phyloP scores from a whole-genome alignment of 1,140 invertebrate species.

The Mylabris phalerata region DNA sequence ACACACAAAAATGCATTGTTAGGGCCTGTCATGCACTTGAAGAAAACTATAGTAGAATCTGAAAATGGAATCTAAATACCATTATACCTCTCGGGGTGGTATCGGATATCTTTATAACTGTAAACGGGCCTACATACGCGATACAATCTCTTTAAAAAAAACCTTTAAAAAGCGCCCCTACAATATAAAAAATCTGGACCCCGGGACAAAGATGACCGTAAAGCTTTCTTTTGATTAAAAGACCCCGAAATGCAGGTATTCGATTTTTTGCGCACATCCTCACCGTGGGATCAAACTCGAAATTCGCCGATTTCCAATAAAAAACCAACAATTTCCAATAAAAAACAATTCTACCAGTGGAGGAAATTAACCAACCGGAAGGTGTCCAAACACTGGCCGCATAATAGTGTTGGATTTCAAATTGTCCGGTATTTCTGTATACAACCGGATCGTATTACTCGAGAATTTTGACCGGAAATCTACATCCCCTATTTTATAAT shows the following conservation, averaged over 20 bases:
- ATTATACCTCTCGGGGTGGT: slow-evolving; percentile 23
- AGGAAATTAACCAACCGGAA: too few species aligned
- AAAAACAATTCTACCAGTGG: too few species aligned
- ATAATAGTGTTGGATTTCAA: background rate
- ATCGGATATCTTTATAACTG: slow-evolving; percentile 30
- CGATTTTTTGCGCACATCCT: background rate
- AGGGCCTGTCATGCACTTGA: slow-evolving; percentile 23
- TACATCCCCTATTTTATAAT: too few species aligned
- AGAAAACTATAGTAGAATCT: slow-evolving; percentile 27
- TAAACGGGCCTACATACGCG: slow-evolving; percentile 23
- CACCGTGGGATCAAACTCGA: slow-evolving; percentile 10
- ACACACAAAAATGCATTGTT: slow-evolving; percentile 16
- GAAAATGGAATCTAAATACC: slow-evolving; percentile 22
- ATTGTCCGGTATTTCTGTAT: background rate
- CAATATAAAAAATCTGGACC: slow-evolving; percentile 18
- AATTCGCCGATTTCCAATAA: too few species aligned
- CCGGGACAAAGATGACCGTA: slow-evolving; percentile 16
- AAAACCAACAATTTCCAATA: too few species aligned
- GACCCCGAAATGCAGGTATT: slow-evolving; percentile 7
- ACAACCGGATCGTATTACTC: background rate
- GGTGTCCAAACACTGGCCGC: too few species aligned
- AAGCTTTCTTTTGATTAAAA: slow-evolving; percentile 13
- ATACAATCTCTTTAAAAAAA: slow-evolving; percentile 17
- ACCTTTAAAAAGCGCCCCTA: too few species aligned
- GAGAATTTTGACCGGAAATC: background rate